These are phyloP conservation scores for Coelopa pilipes DNA, from an alignment of 2,888 invertebrate genomes.

Conservation along the genomic window DNA sequence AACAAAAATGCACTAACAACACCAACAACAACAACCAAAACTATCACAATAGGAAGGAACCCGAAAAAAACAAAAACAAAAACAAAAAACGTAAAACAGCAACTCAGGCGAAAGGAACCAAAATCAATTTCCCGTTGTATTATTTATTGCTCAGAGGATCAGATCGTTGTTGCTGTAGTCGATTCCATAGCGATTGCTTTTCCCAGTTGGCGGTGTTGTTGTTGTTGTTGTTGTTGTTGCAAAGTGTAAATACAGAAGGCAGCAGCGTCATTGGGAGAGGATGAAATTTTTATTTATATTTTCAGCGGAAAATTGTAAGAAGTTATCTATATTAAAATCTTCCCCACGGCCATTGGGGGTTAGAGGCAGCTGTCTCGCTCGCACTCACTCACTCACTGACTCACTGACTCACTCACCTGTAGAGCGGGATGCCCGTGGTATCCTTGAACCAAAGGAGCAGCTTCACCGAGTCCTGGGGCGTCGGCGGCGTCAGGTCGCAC, in stretches of 20 bases:
- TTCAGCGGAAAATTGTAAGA: conserved; percentile 7
- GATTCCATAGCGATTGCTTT: no score
- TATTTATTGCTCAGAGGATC: conserved; percentile 22
- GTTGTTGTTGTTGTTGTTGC: not conserved
- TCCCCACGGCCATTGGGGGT: not conserved
- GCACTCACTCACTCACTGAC: not conserved
- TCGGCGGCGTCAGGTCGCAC: conserved; percentile 82
- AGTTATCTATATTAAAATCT: conserved; percentile 17
- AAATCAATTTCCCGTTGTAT: conserved; percentile 36
- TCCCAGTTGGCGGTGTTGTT: not conserved
- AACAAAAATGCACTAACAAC: not conserved
- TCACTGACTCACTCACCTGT: conserved; percentile 74
- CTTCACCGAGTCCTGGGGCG: conserved; percentile 77
- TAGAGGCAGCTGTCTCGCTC: no score
- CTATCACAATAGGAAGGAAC: not conserved
- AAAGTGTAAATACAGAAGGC: not conserved
- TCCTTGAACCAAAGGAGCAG: conserved; percentile 94
- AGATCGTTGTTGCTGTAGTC: not conserved
- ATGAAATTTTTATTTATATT: not conserved
- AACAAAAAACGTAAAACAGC: no score
- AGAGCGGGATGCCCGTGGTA: conserved; percentile 83
- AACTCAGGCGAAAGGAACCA: not conserved
- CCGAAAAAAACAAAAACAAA: conserved; percentile 2
- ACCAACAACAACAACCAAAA: not conserved
- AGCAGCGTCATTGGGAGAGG: not conserved